Base-by-base conservation (phyloP, 2,888 invertebrate species). In the Alentia gelatinosa region DNA sequence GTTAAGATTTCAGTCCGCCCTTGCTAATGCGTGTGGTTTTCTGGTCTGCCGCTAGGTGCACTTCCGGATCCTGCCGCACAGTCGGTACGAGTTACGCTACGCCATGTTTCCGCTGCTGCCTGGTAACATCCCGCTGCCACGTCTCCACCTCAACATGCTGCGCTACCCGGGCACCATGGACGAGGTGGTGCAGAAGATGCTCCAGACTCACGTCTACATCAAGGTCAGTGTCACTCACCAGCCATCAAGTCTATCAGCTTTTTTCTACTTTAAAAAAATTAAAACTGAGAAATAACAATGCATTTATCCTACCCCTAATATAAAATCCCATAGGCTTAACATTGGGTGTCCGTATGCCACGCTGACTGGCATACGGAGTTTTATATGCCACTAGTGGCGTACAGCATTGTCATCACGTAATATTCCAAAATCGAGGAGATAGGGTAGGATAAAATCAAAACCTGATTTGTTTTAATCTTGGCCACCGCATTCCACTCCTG, bases 101-200 rank as follows among this genome's bases (percentile, higher is more conserved):
- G 98, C 98, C 95, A 97, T 98, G 92, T 98, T 98, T 94, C 98
- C 98, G 0, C 96, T 98, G 93, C 97, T 97, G 86, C 97, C 98
- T 15, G 98, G 98, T 1, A 97, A 97, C 95, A 97, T 98, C n/a
- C 96, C 97, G 1, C 97, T 98, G 91, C 98, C 98, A 56, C 96
- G 96, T 84, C 94, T 97, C 19, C 96, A 96, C 35, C 94, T 97
- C 74, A 95, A 96, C 91, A 96, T 97, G 93, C 95, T 96, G 75
- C 94, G 95, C 26, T 95, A 94, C 89, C 95, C 94, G 33, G 94
- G 95, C 37, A 94, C 95, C 37, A 96, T 97, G 94, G 96, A 97
- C 92, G 96, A 97, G 93, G 96, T 97, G 35, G 95, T 97, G 86
- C 97, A 97, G 93, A 96, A 97, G 93, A 97, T 97, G 92, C 95